These are phyloP conservation scores for Anableps anableps DNA, from an alignment of 2,797 vertebrate genomes.

Conservation along the genomic window DNA sequence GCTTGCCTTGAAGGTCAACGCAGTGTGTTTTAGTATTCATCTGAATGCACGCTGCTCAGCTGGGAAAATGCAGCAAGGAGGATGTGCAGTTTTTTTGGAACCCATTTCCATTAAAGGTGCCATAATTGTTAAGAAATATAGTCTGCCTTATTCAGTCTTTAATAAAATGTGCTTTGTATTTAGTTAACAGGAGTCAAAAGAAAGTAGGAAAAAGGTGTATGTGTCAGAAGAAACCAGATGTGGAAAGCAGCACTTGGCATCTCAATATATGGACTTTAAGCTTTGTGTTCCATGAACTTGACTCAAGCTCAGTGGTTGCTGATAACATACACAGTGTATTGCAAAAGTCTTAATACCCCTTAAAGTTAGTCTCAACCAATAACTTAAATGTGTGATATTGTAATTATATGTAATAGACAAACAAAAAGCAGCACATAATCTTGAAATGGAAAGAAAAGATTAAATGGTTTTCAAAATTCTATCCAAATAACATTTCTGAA, in stretches of 20 bases:
- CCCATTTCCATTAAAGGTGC: background rate
- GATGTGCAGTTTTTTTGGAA: background rate
- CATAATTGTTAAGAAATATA: background rate
- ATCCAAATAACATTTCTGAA: background rate
- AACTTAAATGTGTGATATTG: background rate
- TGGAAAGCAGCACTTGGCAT: background rate
- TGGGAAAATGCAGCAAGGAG: background rate
- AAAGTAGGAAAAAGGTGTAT: background rate
- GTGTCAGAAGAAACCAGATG: background rate
- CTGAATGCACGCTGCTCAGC: background rate
- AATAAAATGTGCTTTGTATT: background rate
- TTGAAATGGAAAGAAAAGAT: background rate
- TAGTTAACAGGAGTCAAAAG: background rate
- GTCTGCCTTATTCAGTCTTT: background rate
- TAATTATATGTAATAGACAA: background rate
- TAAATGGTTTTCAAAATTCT: background rate
- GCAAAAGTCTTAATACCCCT: background rate
- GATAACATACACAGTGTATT: background rate
- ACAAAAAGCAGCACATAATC: background rate
- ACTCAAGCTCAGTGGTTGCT: background rate
- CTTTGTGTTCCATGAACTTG: background rate
- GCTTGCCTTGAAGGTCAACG: constrained; percentile 33
- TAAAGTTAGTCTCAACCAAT: background rate
- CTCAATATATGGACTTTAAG: background rate
- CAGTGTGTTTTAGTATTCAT: constrained; percentile 3